These are phyloP conservation scores for Cygnus olor DNA, from an alignment of 2,797 vertebrate species.

Conservation along the genomic window DNA sequence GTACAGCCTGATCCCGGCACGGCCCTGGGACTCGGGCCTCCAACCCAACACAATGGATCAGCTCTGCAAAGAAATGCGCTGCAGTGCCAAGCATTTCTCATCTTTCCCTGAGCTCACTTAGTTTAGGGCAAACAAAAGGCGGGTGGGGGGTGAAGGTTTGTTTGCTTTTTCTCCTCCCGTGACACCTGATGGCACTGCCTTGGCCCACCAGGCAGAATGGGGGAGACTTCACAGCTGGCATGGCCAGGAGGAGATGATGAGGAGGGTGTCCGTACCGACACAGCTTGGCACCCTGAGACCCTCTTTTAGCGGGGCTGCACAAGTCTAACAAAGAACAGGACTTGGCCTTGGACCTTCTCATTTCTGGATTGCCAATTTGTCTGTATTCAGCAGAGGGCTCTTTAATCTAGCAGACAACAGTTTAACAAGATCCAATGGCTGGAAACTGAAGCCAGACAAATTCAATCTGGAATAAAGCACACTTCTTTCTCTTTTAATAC, in stretches of 20 bases:
- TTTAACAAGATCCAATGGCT: constrained; percentile 1
- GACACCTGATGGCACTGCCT: no score
- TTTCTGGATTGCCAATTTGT: constrained; percentile 5
- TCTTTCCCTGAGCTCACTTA: not conserved
- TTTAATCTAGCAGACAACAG: constrained; percentile 26
- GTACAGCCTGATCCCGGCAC: not conserved
- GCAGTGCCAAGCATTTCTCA: not conserved
- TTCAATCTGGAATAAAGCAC: not conserved
- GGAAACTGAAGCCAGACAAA: not conserved
- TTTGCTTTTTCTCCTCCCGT: not conserved
- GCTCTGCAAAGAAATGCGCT: not conserved
- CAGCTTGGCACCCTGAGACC: accelerated
- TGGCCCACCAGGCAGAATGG: not conserved
- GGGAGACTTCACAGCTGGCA: not conserved
- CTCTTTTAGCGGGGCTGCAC: not conserved
- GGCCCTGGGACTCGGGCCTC: not conserved
- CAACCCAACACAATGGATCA: not conserved
- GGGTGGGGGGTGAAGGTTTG: not conserved
- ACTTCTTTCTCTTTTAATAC: not conserved
- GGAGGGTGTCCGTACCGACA: not conserved
- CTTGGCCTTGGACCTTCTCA: not conserved
- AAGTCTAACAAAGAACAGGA: not conserved
- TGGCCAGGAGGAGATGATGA: not conserved
- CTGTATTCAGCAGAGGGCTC: not conserved
- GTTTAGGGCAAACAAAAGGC: not conserved